Base-by-base conservation (phyloP, 35 echinoderm and acorn worm species). In the Stichopus chloronotus region DNA sequence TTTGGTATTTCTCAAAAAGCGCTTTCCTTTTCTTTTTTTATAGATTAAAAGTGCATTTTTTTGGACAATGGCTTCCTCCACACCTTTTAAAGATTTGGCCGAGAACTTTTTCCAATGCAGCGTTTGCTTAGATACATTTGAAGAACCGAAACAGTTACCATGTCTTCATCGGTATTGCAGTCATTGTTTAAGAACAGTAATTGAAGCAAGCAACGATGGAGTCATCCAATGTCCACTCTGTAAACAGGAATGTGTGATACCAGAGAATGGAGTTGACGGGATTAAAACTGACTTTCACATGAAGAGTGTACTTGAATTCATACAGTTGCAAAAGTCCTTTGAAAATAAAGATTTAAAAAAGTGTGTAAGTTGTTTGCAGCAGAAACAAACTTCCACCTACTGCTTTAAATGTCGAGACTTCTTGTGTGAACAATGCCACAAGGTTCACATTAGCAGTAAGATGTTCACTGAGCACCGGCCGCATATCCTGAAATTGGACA, bases 131-230 rank as follows among this genome's bases (percentile, higher is more conserved):
- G 85, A 88, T 30, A 5, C 59, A 21, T 88, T 59, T 22, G 63
- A 88, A 14, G 85, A 88, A 68, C 85, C 85, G 14, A 88, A 88
- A 14, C 60, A 61, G 58, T 14, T 88, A 13, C 85, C 85, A 59
- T 88, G 85, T 43, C 85, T 88, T 10, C 85, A 88, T 68, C 53
- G 85, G 52, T 88, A 59, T 55, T 88, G 85, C 53, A 88, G 57
- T 20, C 6, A 21, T 21, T 87, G 85, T 22, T 68, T 87, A 58
- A 5, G 23, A 13, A 59, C 2, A n/a, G 24, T 87, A 5, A 12
- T 87, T 59, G 10, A 87, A 30, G 9, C 19, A 17, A 55, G 79
- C 55, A 5, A 72, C 10, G 68, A 72, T 16, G 21, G 68, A n/a
- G 21, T 6, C 0, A 19, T 72, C 5, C 16, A 72, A 72, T 72